Base-by-base conservation (phyloP, 2,888 invertebrate genomes). In the Eucera pruinosa region DNA sequence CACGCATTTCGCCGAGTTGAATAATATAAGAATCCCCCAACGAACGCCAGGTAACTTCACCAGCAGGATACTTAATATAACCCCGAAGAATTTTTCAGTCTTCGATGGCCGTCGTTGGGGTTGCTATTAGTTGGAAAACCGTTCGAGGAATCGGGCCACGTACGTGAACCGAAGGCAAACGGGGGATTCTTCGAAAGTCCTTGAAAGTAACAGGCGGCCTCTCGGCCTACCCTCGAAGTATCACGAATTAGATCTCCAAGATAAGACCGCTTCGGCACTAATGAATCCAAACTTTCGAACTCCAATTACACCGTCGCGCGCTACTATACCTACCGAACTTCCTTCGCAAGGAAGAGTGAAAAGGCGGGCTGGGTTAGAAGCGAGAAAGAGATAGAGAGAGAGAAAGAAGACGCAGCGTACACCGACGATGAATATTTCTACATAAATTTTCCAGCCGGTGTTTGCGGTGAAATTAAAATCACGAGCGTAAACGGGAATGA, bases 221-320 rank as follows among this genome's bases (percentile, higher is more conserved):
- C 83, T 82, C 82, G 76, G 67, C 74, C 70, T 79, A 78, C 73
- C 75, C 75, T 57, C 78, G 70, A 77, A 79, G 80, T 82, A 79
- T 85, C 82, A 81, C 85, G 87, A 88, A 89, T 89, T 89, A 89
- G 89, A 89, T 88, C 86, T 87, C 84, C 50, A 82, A 78, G 89
- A 89, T 88, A 87, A 86, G 87, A 87, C 88, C 77, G 83, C 88
- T 87, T 84, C 85, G 85, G 84, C 86, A 82, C 87, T 90, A 90
- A 90, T 89, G 90, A 90, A 88, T 89, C 88, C 89, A 87, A 89
- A 89, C 90, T 90, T 90, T 88, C 85, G 87, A 87, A 90, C 87
- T 89, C 89, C 87, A 87, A 87, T 90, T 90, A 89, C 87, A 86
- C 66, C 81, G 80, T 81, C 71, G 78, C 73, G 74, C 61, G 78